These are phyloP conservation scores for Aphaenogaster rudis DNA, from an alignment of 1,140 invertebrate species.

Conservation along the genomic window DNA sequence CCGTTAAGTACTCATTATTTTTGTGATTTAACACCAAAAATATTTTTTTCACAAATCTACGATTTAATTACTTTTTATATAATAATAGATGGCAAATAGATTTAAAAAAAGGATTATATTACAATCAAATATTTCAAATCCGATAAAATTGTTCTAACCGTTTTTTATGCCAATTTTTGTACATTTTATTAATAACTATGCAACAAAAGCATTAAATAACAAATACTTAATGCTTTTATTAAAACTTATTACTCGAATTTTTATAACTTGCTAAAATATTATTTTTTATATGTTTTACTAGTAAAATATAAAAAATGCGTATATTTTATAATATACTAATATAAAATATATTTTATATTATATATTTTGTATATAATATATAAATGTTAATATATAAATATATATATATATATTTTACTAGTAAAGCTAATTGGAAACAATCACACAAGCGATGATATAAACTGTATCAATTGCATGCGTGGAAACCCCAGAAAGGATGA, in stretches of 20 bases:
- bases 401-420: constrained; percentile 13
- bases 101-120: constrained; percentile 65
- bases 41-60: background rate
- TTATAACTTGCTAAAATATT: background rate
- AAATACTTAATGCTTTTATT: background rate
- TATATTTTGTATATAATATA: background rate
- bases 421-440: background rate
- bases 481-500: constrained; percentile 54
- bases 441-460: constrained; percentile 32
- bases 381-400: background rate
- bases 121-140: constrained; percentile 63
- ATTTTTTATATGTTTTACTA: background rate
- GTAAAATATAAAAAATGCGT: constrained; percentile 7
- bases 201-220: background rate
- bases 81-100: background rate
- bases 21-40: constrained; percentile 17
- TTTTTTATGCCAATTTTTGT: background rate
- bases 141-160: constrained; percentile 52
- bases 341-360: background rate
- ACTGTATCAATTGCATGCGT: constrained; percentile 36
- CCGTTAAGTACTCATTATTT: background rate
- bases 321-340: background rate
- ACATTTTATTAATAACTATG: background rate
- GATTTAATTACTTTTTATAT: constrained; percentile 1
- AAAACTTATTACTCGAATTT: background rate